Base-by-base conservation (phyloP, 2,888 invertebrate species). In the Ypsolopha sequella region DNA sequence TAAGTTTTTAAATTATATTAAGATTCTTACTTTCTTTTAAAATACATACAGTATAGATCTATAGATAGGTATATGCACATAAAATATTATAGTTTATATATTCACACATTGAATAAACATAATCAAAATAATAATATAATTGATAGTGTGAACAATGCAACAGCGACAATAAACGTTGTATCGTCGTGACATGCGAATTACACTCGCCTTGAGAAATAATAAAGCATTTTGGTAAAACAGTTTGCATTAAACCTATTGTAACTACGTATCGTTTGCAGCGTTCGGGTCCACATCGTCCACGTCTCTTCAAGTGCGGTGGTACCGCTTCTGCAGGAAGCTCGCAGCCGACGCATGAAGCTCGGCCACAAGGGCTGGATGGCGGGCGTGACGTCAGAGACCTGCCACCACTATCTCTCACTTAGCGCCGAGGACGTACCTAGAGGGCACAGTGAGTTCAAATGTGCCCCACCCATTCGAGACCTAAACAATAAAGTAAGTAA, bases 331-430 rank as follows among this genome's bases (percentile, higher is more conserved):
- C 73, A 78, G 39, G 68, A 84, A 48, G 88, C 89, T 1, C 88
- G 90, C 50, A 60, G 62, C 54, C 60, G 51, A 55, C 76, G 64
- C 70, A 74, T 52, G 66, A 79, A 51, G 63, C 76, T 52, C 56
- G 92, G 92, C 48, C 88, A 90, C 59, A 64, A 62, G 33, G 72
- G 65, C 0, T 85, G 82, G 63, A 88, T 89, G 6, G 86, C 80
- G 0, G 88, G 88, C 0, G 75, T 93, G 53, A 91, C 91, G 0
- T 91, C 89, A 0, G 93, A 93, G 71, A 93, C 93, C 1, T 93
- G 93, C 65, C 91, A 91, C 58, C 93, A 93, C 68, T 93, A 93
- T 68, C 75, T 93, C 34, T 82, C 88, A 0, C 73, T 93, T 36
- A 79, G 82, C 44, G 87, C 92, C 0, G 91, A 92, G 59, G 80